phyloP scores from a whole-genome alignment of 2,113 vertebrate species.

The Cyphomyrus plagiostoma region DNA sequence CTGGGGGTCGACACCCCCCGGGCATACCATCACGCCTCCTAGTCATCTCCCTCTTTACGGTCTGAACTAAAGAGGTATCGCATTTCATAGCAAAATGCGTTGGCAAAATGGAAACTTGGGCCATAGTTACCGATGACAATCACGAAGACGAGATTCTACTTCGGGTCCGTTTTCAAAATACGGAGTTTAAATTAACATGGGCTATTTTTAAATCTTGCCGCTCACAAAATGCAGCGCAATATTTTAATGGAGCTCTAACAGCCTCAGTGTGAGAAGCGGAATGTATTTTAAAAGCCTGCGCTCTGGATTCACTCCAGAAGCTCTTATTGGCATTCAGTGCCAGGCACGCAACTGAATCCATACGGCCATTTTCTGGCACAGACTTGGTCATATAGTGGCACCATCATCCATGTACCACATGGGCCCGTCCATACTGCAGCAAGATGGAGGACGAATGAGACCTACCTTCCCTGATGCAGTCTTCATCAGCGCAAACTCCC shows the following conservation, averaged over 20 bases:
- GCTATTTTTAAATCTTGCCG: background rate
- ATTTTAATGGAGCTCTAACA: background rate
- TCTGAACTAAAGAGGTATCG: background rate
- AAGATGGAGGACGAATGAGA: background rate
- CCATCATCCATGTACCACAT: background rate
- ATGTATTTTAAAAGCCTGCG: background rate
- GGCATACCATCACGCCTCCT: background rate
- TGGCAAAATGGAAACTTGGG: background rate
- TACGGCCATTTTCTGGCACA: background rate
- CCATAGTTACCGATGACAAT: background rate
- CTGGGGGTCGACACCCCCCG: background rate
- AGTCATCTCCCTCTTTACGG: background rate
- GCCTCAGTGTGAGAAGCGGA: background rate
- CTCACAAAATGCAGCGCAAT: background rate
- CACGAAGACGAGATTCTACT: background rate
- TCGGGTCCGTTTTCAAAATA: background rate
- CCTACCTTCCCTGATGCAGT: conserved; percentile 93
- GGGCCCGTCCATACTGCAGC: background rate
- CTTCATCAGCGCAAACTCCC: conserved; percentile 98
- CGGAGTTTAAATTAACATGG: background rate
- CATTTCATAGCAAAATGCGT: background rate
- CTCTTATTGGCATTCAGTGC: background rate
- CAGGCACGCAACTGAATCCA: background rate
- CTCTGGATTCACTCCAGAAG: background rate
- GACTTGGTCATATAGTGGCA: background rate